Evolutionary conservation across 2,113 vertebrate species (phyloP), one percentile per base, ranked within the genome.

Genomic region (Nannobrachium achirus): DNA sequence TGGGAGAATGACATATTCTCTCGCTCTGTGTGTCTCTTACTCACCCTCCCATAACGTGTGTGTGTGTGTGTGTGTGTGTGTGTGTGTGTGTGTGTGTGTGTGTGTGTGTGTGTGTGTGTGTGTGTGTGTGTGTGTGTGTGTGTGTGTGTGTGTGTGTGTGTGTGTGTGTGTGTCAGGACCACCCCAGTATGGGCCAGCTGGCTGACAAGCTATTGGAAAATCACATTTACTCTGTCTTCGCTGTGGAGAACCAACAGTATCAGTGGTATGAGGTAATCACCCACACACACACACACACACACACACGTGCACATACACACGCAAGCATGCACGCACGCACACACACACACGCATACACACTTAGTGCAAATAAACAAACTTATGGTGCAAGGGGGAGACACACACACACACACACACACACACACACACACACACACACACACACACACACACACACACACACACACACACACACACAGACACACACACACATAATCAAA

Each of bases 221-320:
- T 92, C 91, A 93, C 60, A 95, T 99, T 78, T 93, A 95, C 88
- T 95, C 96, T 66, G 94, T 99, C 73, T 98, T 99, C 84, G 98
- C 97, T 13, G 95, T 98, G 81, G 95, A 96, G 87, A 94, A 95
- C 86, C 92, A 92, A 75, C 95, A 96, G 73, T 97, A 95, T 92
- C 92, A 94, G 89, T 99, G 98, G 98, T 99, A 99, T 87, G 94
- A 98, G 97, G 98, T 99, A 96, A 91, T 82, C 44, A 62, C 80
- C 68, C 71, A 56, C 1, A 48, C 53, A 76, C 66, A 69, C 38
- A 18, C 38, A 10, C 41, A 1, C 40, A 18, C 41, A 39, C 19
- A 40, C 9, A 51, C 13, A 16, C 62, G 4, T 5, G 4, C 10
- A 9, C 7, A 42, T 11, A n/a, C 39, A 18, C 0, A 42, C 10